A percentile compares a stretch with the other conserved stretches of the same genome.
phyloP scores from a whole-genome alignment of 2,113 vertebrate species.

The Pomatostomus ruficeps region DNA sequence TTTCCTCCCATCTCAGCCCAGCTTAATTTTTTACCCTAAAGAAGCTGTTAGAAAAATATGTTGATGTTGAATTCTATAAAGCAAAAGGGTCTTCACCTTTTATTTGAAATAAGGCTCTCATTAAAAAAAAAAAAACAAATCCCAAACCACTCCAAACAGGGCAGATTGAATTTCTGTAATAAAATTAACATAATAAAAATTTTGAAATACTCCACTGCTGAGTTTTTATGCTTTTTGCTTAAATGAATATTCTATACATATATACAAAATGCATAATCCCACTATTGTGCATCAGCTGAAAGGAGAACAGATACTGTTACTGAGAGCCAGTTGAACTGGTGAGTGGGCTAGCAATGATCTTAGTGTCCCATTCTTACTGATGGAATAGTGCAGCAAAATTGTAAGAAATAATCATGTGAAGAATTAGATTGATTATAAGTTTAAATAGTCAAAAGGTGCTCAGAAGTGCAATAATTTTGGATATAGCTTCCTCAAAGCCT shows the following conservation, averaged over 20 bases:
- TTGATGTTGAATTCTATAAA: neutral
- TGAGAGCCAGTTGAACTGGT: neutral
- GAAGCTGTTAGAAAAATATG: neutral
- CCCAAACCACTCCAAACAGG: neutral
- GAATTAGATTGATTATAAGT: neutral
- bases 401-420: neutral
- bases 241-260: neutral
- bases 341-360: neutral
- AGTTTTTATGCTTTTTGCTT: neutral
- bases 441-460: neutral
- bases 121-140: neutral
- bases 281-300: neutral
- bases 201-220: neutral
- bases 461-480: neutral
- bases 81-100: neutral
- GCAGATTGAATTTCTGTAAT: neutral
- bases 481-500: neutral
- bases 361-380: neutral
- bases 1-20: neutral
- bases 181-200: neutral
- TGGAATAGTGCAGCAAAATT: neutral
- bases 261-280: neutral
- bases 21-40: neutral
- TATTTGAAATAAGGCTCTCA: neutral
- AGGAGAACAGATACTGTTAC: neutral